Evolutionary conservation across 1,140 invertebrate genomes (phyloP), one percentile per base, ranked within the genome.

Genomic region (Danaus melanippus): DNA sequence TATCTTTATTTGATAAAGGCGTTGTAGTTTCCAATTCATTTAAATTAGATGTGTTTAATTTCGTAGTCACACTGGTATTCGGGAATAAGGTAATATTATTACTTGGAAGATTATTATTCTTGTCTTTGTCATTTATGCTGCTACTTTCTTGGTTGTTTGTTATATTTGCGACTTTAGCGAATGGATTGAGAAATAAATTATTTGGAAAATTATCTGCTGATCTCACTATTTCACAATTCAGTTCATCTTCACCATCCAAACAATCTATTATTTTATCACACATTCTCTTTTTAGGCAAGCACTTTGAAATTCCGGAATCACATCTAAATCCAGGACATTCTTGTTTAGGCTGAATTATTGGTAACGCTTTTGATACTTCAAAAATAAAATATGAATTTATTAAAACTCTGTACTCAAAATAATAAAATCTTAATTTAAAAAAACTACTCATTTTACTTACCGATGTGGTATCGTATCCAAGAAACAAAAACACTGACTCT

Each of bases 211-310:
- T 60, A 45, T 66, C 60, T n/a, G 61, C 32, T 48, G 54, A 55
- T 58, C 47, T 71, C 50, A 56, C 50, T 42, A 53, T 54, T 50
- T 73, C 67, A 73, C 93, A 95, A 17, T 91, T 83, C 0, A 90
- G 66, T 87, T 96, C 94, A 85, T 95, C 94, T 73, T 94, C 93
- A 9, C 89, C 93, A 39, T 90, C 85, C 39, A 95, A 75, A 64
- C 94, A 96, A 69, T 95, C 92, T 2, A 94, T 89, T 46, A 90
- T 86, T 67, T 89, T 89, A 70, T 95, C 91, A 74, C 94, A 96
- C 42, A 89, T 87, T 50, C 88, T 78, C 56, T 89, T 88, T 45
- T 83, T 85, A 0, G 92, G 83, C n/a, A 95, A 79, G 74, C 94
- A 96, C 73, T 89, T 89, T 58, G 87, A 78, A 42, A 89, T 78